Evolutionary conservation across 2,113 vertebrate species (phyloP), one percentile per base, ranked within the genome.

Genomic region (Corythaixoides concolor): DNA sequence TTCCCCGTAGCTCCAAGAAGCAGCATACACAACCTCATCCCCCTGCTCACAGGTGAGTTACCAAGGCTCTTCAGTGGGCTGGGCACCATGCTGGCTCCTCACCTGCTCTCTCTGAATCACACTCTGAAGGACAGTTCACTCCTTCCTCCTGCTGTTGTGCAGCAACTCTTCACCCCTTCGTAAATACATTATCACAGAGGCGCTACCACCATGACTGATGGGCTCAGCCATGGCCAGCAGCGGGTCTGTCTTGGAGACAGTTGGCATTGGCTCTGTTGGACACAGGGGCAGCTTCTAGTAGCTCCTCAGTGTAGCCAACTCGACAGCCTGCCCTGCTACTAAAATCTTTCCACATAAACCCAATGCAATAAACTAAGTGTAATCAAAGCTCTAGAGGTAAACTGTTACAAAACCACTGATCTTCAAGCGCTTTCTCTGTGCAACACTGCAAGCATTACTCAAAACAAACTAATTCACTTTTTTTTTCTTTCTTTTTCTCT

Each of bases 31-130:
- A 28, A 2, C 14, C 9, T 89, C 9, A 1, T 79, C 8, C 14
- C 11, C 21, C 8, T 3, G 3, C 24, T 63, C n/a, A 33, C 39
- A 28, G 11, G 3, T 28, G 30, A 50, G 11, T 26, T 67, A 15
- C 37, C 72, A 58, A 59, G 28, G 47, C 2, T 8, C 15, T 19
- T 72, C 13, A 27, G 15, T 8, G 27, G 32, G 52, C 27, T 67
- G 12, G 45, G 4, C 2, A 4, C 5, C 1, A 0, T 32, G 24
- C 37, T 63, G 26, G 13, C 47, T 45, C 6, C 53, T 80, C 26
- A 28, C 33, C 39, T 63, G 15, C 12, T 37, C 8, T 3, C 9
- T 68, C 84, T 69, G 39, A 72, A 68, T 68, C n/a, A 20, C 19
- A 6, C 17, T 74, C 33, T 49, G 27, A 66, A 88, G 47, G 32